Percentiles rank a stretch among this genome's conserved stretches.
phyloP scores from a whole-genome alignment of 2,113 vertebrate genomes.

The Pedetes capensis region DNA sequence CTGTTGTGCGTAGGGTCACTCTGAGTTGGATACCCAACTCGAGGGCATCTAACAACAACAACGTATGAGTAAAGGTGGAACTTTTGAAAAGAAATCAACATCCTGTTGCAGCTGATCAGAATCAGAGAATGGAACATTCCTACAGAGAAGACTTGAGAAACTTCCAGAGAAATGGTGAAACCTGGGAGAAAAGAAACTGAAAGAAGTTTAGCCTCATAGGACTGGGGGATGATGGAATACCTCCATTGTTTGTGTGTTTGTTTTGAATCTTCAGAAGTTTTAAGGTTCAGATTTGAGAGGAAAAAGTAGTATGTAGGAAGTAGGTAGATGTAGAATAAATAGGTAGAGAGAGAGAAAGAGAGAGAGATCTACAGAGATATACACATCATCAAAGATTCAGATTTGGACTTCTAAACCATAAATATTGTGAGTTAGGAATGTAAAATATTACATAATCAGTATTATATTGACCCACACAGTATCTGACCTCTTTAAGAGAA shows the following conservation, averaged over 20 bases:
- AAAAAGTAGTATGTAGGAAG: not conserved
- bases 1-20: too few species aligned
- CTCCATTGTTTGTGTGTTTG: not conserved
- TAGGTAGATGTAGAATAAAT: not conserved
- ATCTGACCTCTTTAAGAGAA: conserved; percentile 17
- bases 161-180: not conserved
- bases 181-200: not conserved
- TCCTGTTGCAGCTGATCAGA: not conserved
- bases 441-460: not conserved
- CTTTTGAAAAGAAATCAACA: conserved; percentile 1
- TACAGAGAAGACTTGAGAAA: not conserved
- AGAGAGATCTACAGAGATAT: not conserved
- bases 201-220: not conserved
- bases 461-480: not conserved
- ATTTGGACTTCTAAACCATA: not conserved
- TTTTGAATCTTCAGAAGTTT: not conserved
- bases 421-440: not conserved
- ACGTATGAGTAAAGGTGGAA: not conserved
- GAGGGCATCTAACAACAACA: too few species aligned
- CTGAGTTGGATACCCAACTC: too few species aligned
- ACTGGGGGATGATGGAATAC: not conserved
- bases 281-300: not conserved
- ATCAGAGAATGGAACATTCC: not conserved
- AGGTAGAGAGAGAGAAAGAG: not conserved
- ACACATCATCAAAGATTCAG: not conserved